Percentiles rank a stretch among this genome's conserved stretches.
phyloP scores from a whole-genome alignment of 2,113 vertebrate species.

The Holacanthus passer region DNA sequence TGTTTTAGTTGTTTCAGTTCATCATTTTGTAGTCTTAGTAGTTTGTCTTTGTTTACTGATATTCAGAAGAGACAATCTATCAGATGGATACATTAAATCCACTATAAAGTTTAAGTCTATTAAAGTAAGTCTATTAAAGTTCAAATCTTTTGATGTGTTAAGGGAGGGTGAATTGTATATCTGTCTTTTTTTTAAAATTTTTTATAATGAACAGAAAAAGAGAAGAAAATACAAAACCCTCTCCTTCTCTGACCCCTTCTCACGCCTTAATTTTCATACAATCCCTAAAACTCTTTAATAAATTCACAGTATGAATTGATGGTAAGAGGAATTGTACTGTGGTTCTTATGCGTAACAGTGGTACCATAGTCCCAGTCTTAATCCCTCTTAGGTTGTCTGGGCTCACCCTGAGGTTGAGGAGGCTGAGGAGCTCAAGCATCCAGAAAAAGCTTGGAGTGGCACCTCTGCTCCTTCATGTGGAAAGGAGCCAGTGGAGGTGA shows the following conservation, averaged over 20 bases:
- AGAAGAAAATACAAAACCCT: neutral
- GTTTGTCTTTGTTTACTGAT: neutral
- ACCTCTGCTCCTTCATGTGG: constrained; percentile 14
- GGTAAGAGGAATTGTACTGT: neutral
- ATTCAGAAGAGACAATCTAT: neutral
- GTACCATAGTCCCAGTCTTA: neutral
- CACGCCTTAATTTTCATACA: neutral
- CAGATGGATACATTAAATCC: neutral
- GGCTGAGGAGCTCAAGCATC: neutral
- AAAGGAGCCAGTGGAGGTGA: neutral
- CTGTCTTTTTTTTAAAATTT: neutral
- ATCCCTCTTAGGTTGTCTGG: neutral
- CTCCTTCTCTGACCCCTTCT: neutral
- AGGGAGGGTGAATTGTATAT: neutral
- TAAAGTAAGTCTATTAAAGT: no score
- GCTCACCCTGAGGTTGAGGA: neutral
- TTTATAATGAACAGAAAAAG: neutral
- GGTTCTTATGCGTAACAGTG: neutral
- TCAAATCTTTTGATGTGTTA: neutral
- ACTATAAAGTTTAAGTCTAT: neutral
- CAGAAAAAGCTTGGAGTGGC: constrained; percentile 22
- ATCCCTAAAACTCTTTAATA: neutral
- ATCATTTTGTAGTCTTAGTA: neutral
- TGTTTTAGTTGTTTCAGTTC: neutral
- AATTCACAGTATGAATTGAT: neutral